These are phyloP conservation scores for Erebia epiphron DNA, from an alignment of 2,888 invertebrate species.

Conservation along the genomic window DNA sequence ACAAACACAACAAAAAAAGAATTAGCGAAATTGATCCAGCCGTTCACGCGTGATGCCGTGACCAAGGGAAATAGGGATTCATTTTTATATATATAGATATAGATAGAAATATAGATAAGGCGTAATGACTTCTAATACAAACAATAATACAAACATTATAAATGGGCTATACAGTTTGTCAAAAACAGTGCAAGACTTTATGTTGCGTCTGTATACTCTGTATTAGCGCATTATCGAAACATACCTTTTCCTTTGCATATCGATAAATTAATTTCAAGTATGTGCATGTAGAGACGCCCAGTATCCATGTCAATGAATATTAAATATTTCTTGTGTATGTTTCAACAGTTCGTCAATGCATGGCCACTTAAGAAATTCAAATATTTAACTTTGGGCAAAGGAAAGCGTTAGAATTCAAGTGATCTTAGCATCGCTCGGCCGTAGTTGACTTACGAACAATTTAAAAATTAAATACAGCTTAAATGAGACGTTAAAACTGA, in stretches of 20 bases:
- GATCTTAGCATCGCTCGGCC: slow-evolving; percentile 72
- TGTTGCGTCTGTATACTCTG: background rate
- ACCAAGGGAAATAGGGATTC: too few species aligned
- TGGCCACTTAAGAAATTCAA: slow-evolving; percentile 81
- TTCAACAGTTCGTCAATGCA: slow-evolving; percentile 76
- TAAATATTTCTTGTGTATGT: slow-evolving; percentile 72
- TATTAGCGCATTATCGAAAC: background rate
- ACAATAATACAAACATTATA: too few species aligned
- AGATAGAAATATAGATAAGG: too few species aligned
- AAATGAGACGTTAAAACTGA: slow-evolving; percentile 74
- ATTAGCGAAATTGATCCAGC: too few species aligned
- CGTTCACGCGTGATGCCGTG: too few species aligned
- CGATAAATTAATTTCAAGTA: slow-evolving; percentile 51
- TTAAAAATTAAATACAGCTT: slow-evolving; percentile 78
- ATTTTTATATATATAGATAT: too few species aligned
- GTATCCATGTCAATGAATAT: slow-evolving; percentile 71
- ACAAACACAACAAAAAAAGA: too few species aligned
- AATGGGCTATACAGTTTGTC: background rate
- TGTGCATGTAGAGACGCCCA: slow-evolving; percentile 51
- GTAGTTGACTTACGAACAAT: slow-evolving; percentile 78
- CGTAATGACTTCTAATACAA: too few species aligned
- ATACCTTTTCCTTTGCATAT: slow-evolving; percentile 5
- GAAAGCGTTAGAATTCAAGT: slow-evolving; percentile 84
- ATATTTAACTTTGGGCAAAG: slow-evolving; percentile 80
- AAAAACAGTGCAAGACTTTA: background rate